Evolutionary conservation across 1,140 invertebrate species (phyloP).

Genomic region (Leptinotarsa lineolata): DNA sequence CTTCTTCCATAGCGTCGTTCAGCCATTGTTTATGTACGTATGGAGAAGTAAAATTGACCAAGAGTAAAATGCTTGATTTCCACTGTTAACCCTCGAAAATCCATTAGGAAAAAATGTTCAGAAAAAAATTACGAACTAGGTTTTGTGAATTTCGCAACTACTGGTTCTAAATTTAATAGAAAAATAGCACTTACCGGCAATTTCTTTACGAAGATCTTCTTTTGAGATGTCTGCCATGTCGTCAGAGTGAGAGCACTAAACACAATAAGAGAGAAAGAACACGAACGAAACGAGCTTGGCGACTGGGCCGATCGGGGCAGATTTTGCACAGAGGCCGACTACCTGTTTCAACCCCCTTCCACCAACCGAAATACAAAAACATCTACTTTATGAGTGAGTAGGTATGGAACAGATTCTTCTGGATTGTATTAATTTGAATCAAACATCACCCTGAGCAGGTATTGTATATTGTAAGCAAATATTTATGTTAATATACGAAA

Average conservation of each 20-base stretch:
- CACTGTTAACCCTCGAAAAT: slow-evolving; percentile 51
- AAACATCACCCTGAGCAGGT: no score
- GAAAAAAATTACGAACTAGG: slow-evolving; percentile 48
- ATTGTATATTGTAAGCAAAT: no score
- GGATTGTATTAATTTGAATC: no score
- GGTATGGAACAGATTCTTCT: no score
- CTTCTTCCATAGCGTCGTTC: slow-evolving; percentile 50
- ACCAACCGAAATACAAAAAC: background rate
- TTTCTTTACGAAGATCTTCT: slow-evolving; percentile 70
- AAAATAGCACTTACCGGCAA: slow-evolving; percentile 67
- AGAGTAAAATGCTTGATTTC: slow-evolving; percentile 60
- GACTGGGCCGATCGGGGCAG: slow-evolving; percentile 15
- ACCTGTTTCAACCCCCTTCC: slow-evolving; percentile 10
- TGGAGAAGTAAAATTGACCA: slow-evolving; percentile 49
- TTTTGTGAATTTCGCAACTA: slow-evolving; percentile 42
- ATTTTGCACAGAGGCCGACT: slow-evolving; percentile 2
- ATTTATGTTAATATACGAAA: no score
- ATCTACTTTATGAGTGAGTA: no score
- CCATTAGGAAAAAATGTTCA: slow-evolving; percentile 47
- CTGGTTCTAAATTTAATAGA: slow-evolving; percentile 44
- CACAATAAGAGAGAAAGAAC: slow-evolving; percentile 42
- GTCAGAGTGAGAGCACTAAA: slow-evolving; percentile 38
- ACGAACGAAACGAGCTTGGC: slow-evolving; percentile 30
- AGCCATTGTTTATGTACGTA: slow-evolving; percentile 55
- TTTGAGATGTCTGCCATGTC: slow-evolving; percentile 71